These are phyloP conservation scores for Pandemis heparana DNA, from an alignment of 2,888 invertebrate species.

Conservation along the genomic window DNA sequence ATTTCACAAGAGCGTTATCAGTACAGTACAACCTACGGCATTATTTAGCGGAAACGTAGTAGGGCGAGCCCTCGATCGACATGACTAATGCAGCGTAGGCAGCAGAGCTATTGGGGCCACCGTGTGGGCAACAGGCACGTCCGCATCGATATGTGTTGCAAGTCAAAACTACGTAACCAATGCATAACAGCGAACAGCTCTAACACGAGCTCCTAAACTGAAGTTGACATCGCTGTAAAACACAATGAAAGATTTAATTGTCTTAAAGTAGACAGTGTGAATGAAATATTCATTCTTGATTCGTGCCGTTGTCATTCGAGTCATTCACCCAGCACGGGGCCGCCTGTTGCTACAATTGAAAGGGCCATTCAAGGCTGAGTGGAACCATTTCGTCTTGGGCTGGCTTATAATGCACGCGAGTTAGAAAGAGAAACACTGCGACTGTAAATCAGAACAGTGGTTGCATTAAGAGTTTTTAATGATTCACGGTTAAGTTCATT, in stretches of 20 bases:
- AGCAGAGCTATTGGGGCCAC: slow-evolving; percentile 58
- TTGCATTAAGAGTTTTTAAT: too few species aligned
- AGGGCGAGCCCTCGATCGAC: slow-evolving; percentile 65
- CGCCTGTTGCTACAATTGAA: slow-evolving; percentile 57
- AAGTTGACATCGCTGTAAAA: background rate
- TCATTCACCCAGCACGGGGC: slow-evolving; percentile 62
- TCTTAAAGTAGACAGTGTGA: slow-evolving; percentile 43
- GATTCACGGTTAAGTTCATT: too few species aligned
- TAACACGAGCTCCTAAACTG: background rate
- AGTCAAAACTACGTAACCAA: slow-evolving; percentile 14
- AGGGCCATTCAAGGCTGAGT: slow-evolving; percentile 64
- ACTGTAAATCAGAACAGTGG: slow-evolving; percentile 28
- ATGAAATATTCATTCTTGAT: slow-evolving; percentile 51
- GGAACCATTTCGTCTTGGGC: slow-evolving; percentile 37
- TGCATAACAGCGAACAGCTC: slow-evolving; percentile 6
- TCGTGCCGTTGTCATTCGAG: slow-evolving; percentile 52
- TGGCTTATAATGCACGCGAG: slow-evolving; percentile 22
- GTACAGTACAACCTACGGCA: slow-evolving; percentile 38
- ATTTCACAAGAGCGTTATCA: slow-evolving; percentile 43
- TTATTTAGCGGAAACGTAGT: slow-evolving; percentile 53
- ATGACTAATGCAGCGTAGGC: slow-evolving; percentile 67
- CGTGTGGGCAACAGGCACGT: slow-evolving; percentile 50
- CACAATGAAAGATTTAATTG: slow-evolving; percentile 12
- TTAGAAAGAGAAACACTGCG: slow-evolving; percentile 40
- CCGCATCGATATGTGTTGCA: slow-evolving; percentile 16